These are phyloP conservation scores for Macropus fuliginosus DNA, from an alignment of 2,797 vertebrate species.

Conservation along the genomic window DNA sequence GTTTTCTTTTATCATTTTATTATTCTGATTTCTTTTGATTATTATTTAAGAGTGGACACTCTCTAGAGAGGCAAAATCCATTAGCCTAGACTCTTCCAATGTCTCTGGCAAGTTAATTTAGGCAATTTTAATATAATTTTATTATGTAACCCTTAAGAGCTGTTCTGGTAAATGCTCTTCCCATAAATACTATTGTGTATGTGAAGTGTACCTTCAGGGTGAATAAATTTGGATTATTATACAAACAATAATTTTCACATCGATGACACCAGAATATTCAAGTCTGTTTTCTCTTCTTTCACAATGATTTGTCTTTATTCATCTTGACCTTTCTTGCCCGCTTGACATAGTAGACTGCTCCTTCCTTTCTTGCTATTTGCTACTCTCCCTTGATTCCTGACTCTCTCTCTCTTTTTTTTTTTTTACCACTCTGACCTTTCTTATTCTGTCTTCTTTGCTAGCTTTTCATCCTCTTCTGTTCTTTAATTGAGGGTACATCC, in stretches of 20 bases:
- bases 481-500: not conserved
- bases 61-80: slow-evolving; percentile 61
- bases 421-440: not conserved
- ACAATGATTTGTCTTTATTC: not conserved
- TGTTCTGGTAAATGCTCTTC: slow-evolving; percentile 72
- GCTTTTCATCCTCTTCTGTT: not conserved
- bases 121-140: slow-evolving; percentile 67
- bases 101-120: slow-evolving; percentile 73
- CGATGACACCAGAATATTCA: slow-evolving; percentile 30
- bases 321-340: not conserved
- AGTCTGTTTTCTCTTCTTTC: slow-evolving; percentile 38
- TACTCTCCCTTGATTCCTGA: not conserved
- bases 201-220: slow-evolving; percentile 51
- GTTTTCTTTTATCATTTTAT: slow-evolving; percentile 30
- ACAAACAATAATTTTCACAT: slow-evolving; percentile 51
- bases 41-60: slow-evolving; percentile 35
- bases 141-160: slow-evolving; percentile 74
- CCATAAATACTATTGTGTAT: slow-evolving; percentile 67
- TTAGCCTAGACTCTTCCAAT: slow-evolving; percentile 68
- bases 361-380: not conserved
- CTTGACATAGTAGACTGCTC: not conserved
- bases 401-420: not conserved
- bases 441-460: not conserved
- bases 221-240: slow-evolving; percentile 55
- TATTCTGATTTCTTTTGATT: no score